A percentile compares a stretch with the other conserved stretches of the same genome.
Conservation (phyloP, 2,888 invertebrate genomes). For the Homarus gammarus region DNA sequence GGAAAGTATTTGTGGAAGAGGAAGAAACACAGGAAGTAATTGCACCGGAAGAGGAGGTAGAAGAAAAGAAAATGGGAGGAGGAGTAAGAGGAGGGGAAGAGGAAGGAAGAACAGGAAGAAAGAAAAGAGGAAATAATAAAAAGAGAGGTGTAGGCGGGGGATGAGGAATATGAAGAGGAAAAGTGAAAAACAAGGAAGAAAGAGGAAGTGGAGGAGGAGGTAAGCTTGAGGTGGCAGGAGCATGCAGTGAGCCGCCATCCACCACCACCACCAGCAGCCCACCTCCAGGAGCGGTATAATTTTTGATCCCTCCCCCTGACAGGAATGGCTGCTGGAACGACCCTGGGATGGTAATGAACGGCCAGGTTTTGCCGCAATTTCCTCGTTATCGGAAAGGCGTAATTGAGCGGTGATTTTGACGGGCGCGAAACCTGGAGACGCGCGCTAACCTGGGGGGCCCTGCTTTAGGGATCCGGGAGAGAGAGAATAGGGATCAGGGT, state of each 20-base stretch:
- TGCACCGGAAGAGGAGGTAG: too few relatives aligned
- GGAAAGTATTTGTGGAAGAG: too few relatives aligned
- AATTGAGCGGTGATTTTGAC: slow-evolving; percentile 9
- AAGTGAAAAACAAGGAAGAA: too few relatives aligned
- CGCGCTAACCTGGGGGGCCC: not conserved
- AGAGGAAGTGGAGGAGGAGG: too few relatives aligned
- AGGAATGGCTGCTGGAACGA: slow-evolving; percentile 15
- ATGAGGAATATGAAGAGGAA: too few relatives aligned
- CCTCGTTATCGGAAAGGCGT: slow-evolving; percentile 6
- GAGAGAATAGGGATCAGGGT: not conserved
- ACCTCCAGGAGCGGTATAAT: not conserved
- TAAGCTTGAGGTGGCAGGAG: too few relatives aligned
- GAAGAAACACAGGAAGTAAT: too few relatives aligned
- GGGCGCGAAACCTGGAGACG: not conserved
- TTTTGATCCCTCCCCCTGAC: not conserved
- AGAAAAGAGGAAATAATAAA: too few relatives aligned
- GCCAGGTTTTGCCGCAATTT: not conserved
- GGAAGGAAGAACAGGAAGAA: too few relatives aligned
- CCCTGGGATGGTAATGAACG: slow-evolving; percentile 8
- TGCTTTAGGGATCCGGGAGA: not conserved
- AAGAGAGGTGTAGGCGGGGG: too few relatives aligned
- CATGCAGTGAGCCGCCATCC: not conserved
- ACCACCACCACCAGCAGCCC: not conserved
- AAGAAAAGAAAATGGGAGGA: too few relatives aligned
- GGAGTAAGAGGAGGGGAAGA: too few relatives aligned